These are phyloP conservation scores for Rhodeus uyekii DNA, from an alignment of 2,797 vertebrate species.

Conservation along the genomic window DNA sequence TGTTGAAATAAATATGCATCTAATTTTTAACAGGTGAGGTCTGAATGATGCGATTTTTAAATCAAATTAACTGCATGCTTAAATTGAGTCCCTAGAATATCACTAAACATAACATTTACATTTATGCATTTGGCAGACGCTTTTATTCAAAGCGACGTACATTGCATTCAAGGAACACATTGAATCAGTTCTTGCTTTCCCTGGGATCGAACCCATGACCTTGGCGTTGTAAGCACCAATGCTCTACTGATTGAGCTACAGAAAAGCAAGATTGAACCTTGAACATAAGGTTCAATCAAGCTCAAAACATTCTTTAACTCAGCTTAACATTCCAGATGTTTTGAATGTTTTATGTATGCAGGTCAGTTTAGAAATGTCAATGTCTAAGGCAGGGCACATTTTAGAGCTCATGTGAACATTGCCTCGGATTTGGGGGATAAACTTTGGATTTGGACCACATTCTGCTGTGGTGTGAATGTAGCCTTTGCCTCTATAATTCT, in stretches of 20 bases:
- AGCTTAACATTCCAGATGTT: neutral
- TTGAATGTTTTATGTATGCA: neutral
- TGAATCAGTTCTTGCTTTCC: too few species aligned
- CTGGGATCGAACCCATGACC: too few species aligned
- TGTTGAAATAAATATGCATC: too few species aligned
- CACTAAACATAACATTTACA: too few species aligned
- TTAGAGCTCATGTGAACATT: slow-evolving; percentile 5
- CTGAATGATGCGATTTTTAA: neutral
- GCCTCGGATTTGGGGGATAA: neutral
- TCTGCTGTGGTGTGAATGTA: neutral
- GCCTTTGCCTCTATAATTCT: neutral
- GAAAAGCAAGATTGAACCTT: too few species aligned
- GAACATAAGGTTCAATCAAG: neutral
- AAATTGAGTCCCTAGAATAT: neutral
- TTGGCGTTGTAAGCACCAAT: too few species aligned
- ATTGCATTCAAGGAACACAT: too few species aligned
- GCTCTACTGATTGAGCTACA: too few species aligned
- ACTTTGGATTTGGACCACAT: neutral
- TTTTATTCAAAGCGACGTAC: too few species aligned
- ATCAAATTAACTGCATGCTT: neutral
- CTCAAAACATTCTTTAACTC: neutral
- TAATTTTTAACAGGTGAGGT: too few species aligned
- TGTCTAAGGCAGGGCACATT: neutral
- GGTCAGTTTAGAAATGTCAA: slow-evolving; percentile 2
- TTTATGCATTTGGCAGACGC: too few species aligned